These are phyloP conservation scores for Gnathochromis pfefferi DNA, from an alignment of 2,113 vertebrate species.

Conservation along the genomic window DNA sequence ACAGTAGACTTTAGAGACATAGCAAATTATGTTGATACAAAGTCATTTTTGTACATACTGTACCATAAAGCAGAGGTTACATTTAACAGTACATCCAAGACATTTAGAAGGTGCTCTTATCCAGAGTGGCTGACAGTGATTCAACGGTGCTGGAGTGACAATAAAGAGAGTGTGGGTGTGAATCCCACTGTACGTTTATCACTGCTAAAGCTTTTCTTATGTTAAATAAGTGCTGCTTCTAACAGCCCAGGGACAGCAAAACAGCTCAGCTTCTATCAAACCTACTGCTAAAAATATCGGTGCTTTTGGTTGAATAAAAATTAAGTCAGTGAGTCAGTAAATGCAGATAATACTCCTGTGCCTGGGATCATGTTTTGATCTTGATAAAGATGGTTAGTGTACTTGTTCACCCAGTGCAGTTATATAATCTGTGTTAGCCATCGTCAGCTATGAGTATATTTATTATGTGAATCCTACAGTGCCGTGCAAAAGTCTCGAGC, in stretches of 20 bases:
- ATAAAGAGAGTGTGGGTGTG: slow-evolving; percentile 41
- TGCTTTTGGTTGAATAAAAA: neutral
- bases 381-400: neutral
- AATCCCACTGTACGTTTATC: slow-evolving; percentile 15
- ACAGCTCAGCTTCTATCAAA: neutral
- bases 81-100: neutral
- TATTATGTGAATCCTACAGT: neutral
- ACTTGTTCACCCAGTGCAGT: neutral
- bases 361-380: neutral
- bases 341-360: neutral
- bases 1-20: neutral
- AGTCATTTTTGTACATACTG: neutral
- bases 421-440: neutral
- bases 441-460: neutral
- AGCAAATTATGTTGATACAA: neutral
- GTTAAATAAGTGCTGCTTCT: slow-evolving; percentile 4
- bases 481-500: neutral
- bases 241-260: neutral
- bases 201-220: neutral
- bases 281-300: neutral
- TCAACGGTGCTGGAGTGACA: slow-evolving; percentile 30
- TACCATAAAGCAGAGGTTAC: neutral
- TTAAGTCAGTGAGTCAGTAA: neutral
- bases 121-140: slow-evolving; percentile 24
- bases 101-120: neutral